A percentile compares a stretch with the other conserved stretches of the same genome.
These are phyloP conservation scores for Chromobotia macracanthus DNA, from an alignment of 2,797 vertebrate genomes.

Conservation along the genomic window DNA sequence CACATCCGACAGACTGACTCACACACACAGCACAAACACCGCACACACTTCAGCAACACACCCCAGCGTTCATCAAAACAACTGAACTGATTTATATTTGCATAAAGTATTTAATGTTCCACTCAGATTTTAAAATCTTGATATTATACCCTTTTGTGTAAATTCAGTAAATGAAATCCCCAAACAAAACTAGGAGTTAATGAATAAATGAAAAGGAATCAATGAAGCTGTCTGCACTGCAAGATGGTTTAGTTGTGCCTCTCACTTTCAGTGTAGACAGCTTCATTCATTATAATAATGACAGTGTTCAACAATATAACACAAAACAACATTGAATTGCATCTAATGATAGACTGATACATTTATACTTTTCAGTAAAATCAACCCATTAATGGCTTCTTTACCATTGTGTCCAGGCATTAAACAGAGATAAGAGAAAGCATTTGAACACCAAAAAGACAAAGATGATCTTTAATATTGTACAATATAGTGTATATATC, in stretches of 20 bases:
- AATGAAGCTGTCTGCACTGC: background rate
- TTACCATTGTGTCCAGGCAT: too few species aligned
- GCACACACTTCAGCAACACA: slow-evolving; percentile 16
- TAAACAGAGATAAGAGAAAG: too few species aligned
- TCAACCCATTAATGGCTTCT: too few species aligned
- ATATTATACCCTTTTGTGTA: background rate
- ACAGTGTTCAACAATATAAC: background rate
- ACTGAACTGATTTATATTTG: background rate
- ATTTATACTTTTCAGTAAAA: too few species aligned
- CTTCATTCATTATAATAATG: background rate
- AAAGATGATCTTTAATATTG: too few species aligned
- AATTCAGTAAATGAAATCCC: background rate
- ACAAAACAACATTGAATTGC: background rate
- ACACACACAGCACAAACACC: slow-evolving; percentile 36
- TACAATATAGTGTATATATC: too few species aligned
- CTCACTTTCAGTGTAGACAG: background rate
- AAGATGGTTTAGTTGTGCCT: background rate
- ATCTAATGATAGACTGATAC: background rate
- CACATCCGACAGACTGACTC: slow-evolving; percentile 12
- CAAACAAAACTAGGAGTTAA: background rate
- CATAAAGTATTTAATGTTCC: background rate
- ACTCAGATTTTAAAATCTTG: background rate
- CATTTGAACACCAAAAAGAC: too few species aligned
- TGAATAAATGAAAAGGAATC: background rate
- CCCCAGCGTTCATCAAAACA: slow-evolving; percentile 4